Evolutionary conservation across 2,113 vertebrate genomes (phyloP).

Genomic region (Alethe diademata): DNA sequence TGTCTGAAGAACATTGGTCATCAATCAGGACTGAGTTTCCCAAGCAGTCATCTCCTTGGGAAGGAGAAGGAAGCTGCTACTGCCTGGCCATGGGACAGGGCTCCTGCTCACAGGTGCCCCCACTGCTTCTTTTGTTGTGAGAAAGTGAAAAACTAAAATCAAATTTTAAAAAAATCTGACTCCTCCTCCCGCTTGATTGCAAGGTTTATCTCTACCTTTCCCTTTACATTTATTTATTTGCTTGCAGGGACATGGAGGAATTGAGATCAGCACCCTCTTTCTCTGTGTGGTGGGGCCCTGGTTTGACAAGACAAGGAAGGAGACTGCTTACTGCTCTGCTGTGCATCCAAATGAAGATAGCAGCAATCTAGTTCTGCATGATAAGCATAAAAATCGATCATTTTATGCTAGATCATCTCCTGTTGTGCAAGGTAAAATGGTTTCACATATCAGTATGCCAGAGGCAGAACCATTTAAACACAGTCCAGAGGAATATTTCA

Average conservation of each 20-base stretch:
- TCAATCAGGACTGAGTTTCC: not conserved
- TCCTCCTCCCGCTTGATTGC: not conserved
- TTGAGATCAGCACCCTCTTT: not conserved
- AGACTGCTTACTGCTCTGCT: not conserved
- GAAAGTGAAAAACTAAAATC: not conserved
- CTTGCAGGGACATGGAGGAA: not conserved
- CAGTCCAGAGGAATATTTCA: not conserved
- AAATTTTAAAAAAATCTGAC: not conserved
- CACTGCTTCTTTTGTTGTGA: not conserved
- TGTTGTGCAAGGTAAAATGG: conserved; percentile 24
- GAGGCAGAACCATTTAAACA: not conserved
- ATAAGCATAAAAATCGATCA: conserved; percentile 24
- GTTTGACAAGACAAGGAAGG: not conserved
- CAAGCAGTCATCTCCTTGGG: not conserved
- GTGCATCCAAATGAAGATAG: not conserved
- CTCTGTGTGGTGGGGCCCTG: not conserved
- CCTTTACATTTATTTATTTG: not conserved
- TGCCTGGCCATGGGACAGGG: not conserved
- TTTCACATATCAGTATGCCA: not conserved
- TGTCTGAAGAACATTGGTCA: not conserved
- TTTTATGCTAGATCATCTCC: conserved; percentile 36
- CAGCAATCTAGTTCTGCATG: conserved; percentile 13
- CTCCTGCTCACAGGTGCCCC: not conserved
- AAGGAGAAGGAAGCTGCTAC: not conserved
- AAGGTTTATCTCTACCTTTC: not conserved